Evolutionary conservation across 2,797 vertebrate genomes (phyloP).

Genomic region (Melanotaenia maccullochi): DNA sequence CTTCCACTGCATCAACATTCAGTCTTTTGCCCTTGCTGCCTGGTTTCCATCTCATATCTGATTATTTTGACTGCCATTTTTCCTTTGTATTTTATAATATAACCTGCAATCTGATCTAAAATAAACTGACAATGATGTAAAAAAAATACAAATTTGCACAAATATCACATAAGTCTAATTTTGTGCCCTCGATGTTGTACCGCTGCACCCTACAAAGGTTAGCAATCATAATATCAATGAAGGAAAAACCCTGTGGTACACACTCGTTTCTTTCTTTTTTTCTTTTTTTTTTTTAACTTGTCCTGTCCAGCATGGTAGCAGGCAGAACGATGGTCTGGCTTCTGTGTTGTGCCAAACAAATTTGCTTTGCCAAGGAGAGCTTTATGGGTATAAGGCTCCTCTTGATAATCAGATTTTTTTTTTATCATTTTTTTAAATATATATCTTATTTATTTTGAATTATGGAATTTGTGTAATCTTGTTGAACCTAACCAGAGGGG

Average conservation of each 20-base stretch:
- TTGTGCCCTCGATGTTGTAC: not conserved
- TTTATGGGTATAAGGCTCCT: too few species aligned
- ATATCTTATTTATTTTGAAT: too few species aligned
- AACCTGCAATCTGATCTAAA: conserved; percentile 35
- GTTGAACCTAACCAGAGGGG: too few species aligned
- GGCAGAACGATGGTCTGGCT: too few species aligned
- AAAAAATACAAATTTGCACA: conserved; percentile 21
- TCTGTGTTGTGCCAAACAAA: too few species aligned
- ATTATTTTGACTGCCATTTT: conserved; percentile 51
- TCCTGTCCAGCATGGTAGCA: too few species aligned
- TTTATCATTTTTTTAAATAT: too few species aligned
- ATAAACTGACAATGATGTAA: conserved; percentile 37
- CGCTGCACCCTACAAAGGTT: conserved; percentile 18
- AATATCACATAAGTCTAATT: conserved; percentile 32
- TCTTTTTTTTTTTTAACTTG: too few species aligned
- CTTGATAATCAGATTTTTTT: too few species aligned
- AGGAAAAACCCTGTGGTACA: not conserved
- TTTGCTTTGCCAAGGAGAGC: too few species aligned
- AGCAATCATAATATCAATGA: not conserved
- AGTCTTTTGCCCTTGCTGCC: conserved; percentile 32
- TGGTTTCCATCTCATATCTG: conserved; percentile 46
- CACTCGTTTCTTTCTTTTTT: too few species aligned
- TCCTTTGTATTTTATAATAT: conserved; percentile 30
- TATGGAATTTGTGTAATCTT: too few species aligned
- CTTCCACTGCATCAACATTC: conserved; percentile 44